Conservation (phyloP, 2,888 invertebrate species). For the Tipula lateralis region DNA sequence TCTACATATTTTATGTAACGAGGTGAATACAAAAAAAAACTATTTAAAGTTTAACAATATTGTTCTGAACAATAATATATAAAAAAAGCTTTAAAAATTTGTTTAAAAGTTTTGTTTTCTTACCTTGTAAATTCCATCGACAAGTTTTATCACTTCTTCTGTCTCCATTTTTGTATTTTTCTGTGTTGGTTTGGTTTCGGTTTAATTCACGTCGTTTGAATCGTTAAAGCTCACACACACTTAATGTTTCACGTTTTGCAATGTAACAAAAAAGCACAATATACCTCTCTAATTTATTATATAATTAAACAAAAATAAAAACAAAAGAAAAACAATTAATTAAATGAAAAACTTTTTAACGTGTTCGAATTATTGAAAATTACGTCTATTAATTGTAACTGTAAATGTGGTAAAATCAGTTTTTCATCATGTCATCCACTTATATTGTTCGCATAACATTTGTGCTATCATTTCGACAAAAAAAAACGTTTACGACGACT, state of each 20-base stretch:
- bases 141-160: slow-evolving; percentile 32
- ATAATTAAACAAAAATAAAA: neutral
- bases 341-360: neutral
- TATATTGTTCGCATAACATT: neutral
- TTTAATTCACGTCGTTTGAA: neutral
- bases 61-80: neutral
- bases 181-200: slow-evolving; percentile 3
- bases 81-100: neutral
- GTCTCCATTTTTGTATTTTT: slow-evolving; percentile 28
- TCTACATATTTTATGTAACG: neutral
- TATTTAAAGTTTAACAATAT: neutral
- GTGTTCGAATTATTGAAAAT: neutral
- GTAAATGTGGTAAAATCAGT: neutral
- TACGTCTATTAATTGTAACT: neutral
- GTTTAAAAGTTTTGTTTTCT: neutral
- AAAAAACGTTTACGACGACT: neutral
- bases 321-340: neutral
- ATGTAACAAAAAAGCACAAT: neutral
- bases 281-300: neutral
- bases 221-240: neutral
- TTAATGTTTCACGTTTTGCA: neutral
- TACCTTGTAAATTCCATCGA: slow-evolving; percentile 31
- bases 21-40: too few relatives aligned
- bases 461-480: neutral
- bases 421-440: neutral